Percentiles rank a stretch among this genome's conserved stretches.
Conservation (phyloP, 2,888 invertebrate species). For the Plebejus argus region DNA sequence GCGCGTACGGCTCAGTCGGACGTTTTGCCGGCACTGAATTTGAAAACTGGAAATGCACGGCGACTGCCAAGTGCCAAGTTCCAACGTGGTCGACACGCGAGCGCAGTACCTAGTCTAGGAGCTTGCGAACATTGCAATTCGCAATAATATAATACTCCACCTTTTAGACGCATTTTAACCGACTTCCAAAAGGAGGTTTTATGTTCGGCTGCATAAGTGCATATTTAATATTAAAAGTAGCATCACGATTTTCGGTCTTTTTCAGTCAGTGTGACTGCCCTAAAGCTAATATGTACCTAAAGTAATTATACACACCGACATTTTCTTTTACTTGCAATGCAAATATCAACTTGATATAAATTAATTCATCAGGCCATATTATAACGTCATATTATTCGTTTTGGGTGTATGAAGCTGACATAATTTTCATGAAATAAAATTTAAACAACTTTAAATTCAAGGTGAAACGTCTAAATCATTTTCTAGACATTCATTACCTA, state of each 20-base stretch:
- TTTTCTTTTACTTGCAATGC: not conserved
- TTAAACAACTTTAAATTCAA: not conserved
- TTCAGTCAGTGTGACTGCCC: not conserved
- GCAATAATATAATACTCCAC: not conserved
- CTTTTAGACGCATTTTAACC: too few relatives aligned
- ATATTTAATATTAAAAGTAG: not conserved
- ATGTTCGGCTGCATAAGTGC: not conserved
- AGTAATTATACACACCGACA: not conserved
- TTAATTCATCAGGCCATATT: not conserved
- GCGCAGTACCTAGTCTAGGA: not conserved
- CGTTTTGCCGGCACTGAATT: conserved; percentile 32
- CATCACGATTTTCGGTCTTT: too few relatives aligned
- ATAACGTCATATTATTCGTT: not conserved
- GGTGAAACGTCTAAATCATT: not conserved
- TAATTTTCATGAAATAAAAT: conserved; percentile 7
- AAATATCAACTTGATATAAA: not conserved
- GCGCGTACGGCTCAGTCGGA: not conserved
- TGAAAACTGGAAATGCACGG: conserved; percentile 31
- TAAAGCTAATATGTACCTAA: not conserved
- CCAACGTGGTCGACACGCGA: conserved; percentile 32
- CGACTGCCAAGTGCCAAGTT: conserved; percentile 31
- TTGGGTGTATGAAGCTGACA: not conserved
- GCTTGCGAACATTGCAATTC: not conserved
- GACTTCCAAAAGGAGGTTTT: not conserved
- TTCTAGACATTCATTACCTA: not conserved